Percentiles rank a stretch among this genome's conserved stretches.
These are phyloP conservation scores for Piscicola geometra DNA, from an alignment of 2,888 invertebrate genomes.

Conservation along the genomic window DNA sequence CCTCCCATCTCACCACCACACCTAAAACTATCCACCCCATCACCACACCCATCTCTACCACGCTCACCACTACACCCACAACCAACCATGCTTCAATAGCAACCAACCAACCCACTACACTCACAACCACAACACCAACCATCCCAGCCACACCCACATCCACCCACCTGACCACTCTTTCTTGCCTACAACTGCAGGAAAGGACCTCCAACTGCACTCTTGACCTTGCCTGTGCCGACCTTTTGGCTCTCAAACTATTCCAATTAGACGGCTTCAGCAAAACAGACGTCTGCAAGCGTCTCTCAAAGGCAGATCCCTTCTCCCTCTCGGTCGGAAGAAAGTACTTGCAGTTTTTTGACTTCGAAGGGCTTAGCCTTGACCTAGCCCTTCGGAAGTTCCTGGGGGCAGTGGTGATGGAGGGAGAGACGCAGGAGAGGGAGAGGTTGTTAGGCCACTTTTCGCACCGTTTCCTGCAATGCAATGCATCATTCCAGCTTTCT, in stretches of 20 bases:
- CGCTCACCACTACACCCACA: too few relatives aligned
- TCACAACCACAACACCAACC: not conserved
- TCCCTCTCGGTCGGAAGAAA: conserved; percentile 92
- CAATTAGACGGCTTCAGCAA: conserved; percentile 93
- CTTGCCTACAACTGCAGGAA: not conserved
- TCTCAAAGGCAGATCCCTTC: conserved; percentile 59
- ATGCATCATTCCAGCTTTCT: conserved; percentile 87
- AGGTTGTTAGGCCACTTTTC: conserved; percentile 95
- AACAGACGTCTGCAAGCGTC: conserved; percentile 86
- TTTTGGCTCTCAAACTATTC: conserved; percentile 88
- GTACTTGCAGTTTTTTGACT: conserved; percentile 89
- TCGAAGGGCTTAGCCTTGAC: conserved; percentile 82
- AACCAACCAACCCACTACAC: not conserved
- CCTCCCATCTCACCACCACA: too few relatives aligned
- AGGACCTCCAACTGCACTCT: conserved; percentile 52
- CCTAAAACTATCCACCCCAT: too few relatives aligned
- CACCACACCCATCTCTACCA: too few relatives aligned
- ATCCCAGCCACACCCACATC: not conserved
- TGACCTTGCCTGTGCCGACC: conserved; percentile 86
- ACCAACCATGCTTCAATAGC: not conserved
- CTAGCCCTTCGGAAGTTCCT: conserved; percentile 85
- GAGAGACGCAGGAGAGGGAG: conserved; percentile 96
- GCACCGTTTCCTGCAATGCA: conserved; percentile 87
- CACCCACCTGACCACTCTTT: not conserved
- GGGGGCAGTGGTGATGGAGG: conserved; percentile 63